These are phyloP conservation scores for Drosophila prosaltans DNA, from an alignment of 1,140 invertebrate genomes.

Conservation along the genomic window DNA sequence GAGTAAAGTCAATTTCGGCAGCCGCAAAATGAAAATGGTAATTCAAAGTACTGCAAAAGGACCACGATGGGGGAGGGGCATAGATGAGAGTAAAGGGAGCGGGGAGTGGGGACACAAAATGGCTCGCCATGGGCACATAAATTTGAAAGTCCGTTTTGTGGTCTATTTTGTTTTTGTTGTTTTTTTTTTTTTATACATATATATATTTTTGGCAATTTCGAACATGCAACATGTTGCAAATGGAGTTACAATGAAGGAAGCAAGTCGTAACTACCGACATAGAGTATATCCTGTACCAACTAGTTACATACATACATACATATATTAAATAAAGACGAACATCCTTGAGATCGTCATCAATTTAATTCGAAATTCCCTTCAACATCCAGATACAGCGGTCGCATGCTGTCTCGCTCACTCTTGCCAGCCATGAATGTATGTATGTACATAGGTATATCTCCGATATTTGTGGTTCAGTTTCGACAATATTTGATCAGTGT, in stretches of 20 bases:
- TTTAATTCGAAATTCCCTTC: too few relatives aligned
- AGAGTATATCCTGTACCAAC: too few relatives aligned
- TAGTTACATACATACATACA: too few relatives aligned
- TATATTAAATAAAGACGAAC: too few relatives aligned
- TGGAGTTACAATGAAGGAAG: slow-evolving; percentile 48
- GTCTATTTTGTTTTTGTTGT: slow-evolving; percentile 26
- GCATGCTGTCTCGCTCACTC: too few relatives aligned
- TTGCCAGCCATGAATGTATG: too few relatives aligned
- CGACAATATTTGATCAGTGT: too few relatives aligned
- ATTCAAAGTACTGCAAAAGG: slow-evolving; percentile 56
- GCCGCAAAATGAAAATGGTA: slow-evolving; percentile 72
- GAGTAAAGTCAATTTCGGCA: slow-evolving; percentile 71
- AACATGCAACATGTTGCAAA: slow-evolving; percentile 76
- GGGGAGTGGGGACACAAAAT: slow-evolving; percentile 52
- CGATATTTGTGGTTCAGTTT: too few relatives aligned
- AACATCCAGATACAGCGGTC: too few relatives aligned
- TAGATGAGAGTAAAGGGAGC: slow-evolving; percentile 27
- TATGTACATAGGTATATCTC: too few relatives aligned
- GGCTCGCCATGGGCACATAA: slow-evolving; percentile 74
- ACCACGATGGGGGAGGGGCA: not conserved
- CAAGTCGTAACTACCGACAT: too few relatives aligned
- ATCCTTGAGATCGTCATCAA: too few relatives aligned
- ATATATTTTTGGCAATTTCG: slow-evolving; percentile 55
- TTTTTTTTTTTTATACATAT: not conserved
- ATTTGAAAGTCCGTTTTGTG: slow-evolving; percentile 59